Evolutionary conservation across 2,888 invertebrate genomes (phyloP).

Genomic region (Zygogramma bicolorata): DNA sequence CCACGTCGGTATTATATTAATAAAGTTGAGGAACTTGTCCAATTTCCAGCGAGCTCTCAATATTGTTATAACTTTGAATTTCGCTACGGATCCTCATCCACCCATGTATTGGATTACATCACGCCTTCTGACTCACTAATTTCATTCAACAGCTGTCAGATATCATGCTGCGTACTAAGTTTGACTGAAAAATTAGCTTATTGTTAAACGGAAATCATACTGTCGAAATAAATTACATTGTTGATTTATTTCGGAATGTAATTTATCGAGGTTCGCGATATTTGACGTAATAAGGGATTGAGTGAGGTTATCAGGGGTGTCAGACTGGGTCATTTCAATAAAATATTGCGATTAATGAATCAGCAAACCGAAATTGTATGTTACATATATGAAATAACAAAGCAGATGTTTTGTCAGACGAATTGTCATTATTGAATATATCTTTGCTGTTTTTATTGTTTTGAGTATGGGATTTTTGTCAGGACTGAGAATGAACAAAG

Average conservation of each 20-base stretch:
- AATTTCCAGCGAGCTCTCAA: conserved; percentile 46
- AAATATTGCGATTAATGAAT: no score
- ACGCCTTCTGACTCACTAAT: conserved; percentile 41
- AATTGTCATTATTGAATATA: no score
- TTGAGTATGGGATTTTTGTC: no score
- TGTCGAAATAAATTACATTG: neutral
- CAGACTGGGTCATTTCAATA: no score
- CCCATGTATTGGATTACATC: conserved; percentile 47
- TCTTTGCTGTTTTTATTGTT: no score
- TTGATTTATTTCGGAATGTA: neutral
- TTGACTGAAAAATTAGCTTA: neutral
- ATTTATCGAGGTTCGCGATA: neutral
- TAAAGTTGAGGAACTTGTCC: conserved; percentile 52
- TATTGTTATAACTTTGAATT: conserved; percentile 48
- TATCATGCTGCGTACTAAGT: conserved; percentile 14
- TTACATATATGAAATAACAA: no score
- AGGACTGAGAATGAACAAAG: no score
- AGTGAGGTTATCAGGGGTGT: no score
- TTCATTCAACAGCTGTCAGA: conserved; percentile 45
- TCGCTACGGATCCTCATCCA: conserved; percentile 33
- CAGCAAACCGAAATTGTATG: no score
- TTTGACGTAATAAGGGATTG: no score
- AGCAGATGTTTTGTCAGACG: no score
- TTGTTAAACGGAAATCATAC: neutral
- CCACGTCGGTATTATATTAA: conserved; percentile 49